Evolutionary conservation across 2,888 invertebrate genomes (phyloP), one percentile per base, ranked within the genome.

Genomic region (Cheilosia scutellata): DNA sequence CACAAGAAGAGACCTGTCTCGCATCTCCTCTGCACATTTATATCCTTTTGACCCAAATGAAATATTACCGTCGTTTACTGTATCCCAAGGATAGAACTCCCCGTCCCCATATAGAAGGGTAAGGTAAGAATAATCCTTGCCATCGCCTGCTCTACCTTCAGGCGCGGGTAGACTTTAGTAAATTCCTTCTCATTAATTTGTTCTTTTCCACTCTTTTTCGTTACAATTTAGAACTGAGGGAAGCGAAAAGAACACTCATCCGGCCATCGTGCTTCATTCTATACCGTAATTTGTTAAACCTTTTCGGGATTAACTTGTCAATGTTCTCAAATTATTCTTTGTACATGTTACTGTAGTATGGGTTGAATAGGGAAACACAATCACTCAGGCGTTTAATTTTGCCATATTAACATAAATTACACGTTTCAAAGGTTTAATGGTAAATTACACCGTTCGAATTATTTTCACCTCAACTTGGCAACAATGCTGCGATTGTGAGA

Each of bases 101-200:
- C 49, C 7, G 53, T 49, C 40, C 20, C 20, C 20, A n/a, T 2
- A 20, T 20, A 20, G 20, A 55, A 51, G 47, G 57, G 29, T 63
- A 71, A 74, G 87, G 74, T 75, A 72, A 72, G 74, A 66, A 68
- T 79, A 79, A 83, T 78, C 63, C 74, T 57, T 74, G 33, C 58
- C 3, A 37, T 37, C 25, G 33, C 47, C 20, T 31, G 29, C 47
- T 31, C 13, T n/a, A 33, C 55, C 60, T 72, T 60, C 20, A n/a
- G 58, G 58, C 75, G 65, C 20, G 25, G 20, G 29, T n/a, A 5
- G 47, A 75, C 65, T 76, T 76, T 76, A 71, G 71, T 72, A 86
- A 86, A 86, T 80, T 80, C 76, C 86, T 86, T 71, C 86, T 86
- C 86, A 86, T 86, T 86, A 86, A 82, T 86, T 86, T 86, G 76